Base-by-base conservation (phyloP, 2,113 vertebrate species). In the Oryzias woworae region DNA sequence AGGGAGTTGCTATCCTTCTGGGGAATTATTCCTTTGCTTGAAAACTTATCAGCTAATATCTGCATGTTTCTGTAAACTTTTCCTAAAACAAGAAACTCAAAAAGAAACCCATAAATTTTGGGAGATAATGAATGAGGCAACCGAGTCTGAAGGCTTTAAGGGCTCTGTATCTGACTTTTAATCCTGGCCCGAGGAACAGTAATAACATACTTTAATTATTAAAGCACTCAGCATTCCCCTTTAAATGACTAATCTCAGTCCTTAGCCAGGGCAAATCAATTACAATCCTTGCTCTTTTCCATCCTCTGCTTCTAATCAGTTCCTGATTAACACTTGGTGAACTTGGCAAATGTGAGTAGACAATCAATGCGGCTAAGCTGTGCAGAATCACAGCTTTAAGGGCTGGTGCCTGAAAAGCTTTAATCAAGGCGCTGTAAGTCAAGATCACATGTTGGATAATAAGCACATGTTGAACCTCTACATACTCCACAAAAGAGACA, bases 281-380 rank as follows among this genome's bases (percentile, higher is more conserved):
- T 79, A 77, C 60, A 75, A 63, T 67, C 59, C 58, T 15, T 24
- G 45, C 70, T 60, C 57, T 52, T 48, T 61, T 77, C 57, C 55
- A 46, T 65, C 58, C 54, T 49, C 76, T 46, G 52, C 58, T 53
- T 85, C 74, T 85, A 79, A 89, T 89, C 74, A 82, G 81, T 55
- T 72, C 23, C 61, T 89, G 77, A 80, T 80, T 77, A 80, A 80
- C 76, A 69, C 80, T 72, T 52, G 71, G 81, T 48, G 67, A 70
- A 72, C 59, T 66, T 74, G 58, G 71, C 53, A 62, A 53, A 67
- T 16, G 79, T 49, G 28, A 70, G 54, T 6, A 69, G 77, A 71
- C 74, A 62, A 83, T 89, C 78, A 73, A 85, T 80, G 75, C 0
- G 13, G 24, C 51, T 53, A 65, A 43, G 36, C 44, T 3, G 42